Evolutionary conservation across 2,888 invertebrate genomes (phyloP).

Genomic region (Lymantria monacha): DNA sequence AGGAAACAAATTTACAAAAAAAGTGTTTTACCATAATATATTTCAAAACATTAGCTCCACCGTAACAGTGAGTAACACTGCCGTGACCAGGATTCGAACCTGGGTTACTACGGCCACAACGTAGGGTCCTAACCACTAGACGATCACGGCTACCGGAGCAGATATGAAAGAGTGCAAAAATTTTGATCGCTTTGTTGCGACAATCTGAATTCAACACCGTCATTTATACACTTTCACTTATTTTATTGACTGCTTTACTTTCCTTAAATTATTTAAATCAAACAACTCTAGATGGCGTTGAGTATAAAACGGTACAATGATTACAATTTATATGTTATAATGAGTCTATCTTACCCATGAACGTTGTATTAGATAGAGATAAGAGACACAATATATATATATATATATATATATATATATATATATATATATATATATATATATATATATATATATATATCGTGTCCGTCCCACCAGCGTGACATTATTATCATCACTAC

Average conservation of each 20-base stretch:
- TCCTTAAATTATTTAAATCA: not conserved
- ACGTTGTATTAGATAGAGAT: no score
- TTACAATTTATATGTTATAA: no score
- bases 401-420: no score
- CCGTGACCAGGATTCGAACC: conserved; percentile 85
- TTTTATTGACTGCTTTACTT: not conserved
- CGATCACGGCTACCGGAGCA: conserved; percentile 84
- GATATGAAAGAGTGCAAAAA: not conserved
- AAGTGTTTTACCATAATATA: not conserved
- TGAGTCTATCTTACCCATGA: no score
- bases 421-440: no score
- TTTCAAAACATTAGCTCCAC: not conserved
- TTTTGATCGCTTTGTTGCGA: not conserved
- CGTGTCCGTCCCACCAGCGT: no score
- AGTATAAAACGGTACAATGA: not conserved
- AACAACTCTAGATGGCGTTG: not conserved
- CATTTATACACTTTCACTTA: not conserved
- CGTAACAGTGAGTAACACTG: conserved; percentile 31
- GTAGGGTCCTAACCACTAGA: conserved; percentile 88
- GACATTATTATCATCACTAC: no score
- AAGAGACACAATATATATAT: no score
- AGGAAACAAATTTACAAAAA: no score
- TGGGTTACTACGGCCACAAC: conserved; percentile 90
- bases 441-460: no score
- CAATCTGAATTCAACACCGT: not conserved